Conservation (phyloP, 2,888 invertebrate genomes). For the Gnatocerus cornutus region DNA sequence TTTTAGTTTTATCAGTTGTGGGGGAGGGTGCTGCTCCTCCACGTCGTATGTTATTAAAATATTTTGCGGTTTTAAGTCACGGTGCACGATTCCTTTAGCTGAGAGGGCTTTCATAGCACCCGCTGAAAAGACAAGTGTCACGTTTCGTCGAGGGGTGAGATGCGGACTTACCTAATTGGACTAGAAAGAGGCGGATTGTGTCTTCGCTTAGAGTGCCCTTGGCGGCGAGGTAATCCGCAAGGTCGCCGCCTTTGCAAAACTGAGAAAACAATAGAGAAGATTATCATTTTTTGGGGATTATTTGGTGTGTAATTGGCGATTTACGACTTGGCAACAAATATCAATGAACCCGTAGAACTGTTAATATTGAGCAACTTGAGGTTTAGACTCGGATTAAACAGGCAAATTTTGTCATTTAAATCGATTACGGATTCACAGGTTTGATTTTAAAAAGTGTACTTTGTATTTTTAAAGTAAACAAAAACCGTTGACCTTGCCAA, state of each 20-base stretch:
- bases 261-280: constrained; percentile 66
- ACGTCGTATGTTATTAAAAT: constrained; percentile 93
- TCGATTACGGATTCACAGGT: too few relatives aligned
- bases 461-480: too few relatives aligned
- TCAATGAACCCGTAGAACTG: too few relatives aligned
- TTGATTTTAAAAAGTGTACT: too few relatives aligned
- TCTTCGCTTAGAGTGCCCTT: constrained; percentile 98
- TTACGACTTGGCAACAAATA: too few relatives aligned
- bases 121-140: constrained; percentile 75
- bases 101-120: constrained; percentile 98
- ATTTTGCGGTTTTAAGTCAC: constrained; percentile 99
- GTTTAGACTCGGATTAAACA: too few relatives aligned
- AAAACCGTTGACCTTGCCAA: too few relatives aligned
- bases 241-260: constrained; percentile 99
- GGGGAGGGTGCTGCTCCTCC: constrained; percentile 76
- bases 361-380: too few relatives aligned
- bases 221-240: constrained; percentile 96
- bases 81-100: constrained; percentile 98
- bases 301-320: too few relatives aligned
- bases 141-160: not conserved
- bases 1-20: constrained; percentile 93
- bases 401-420: too few relatives aligned
- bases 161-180: constrained; percentile 85
- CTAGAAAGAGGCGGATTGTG: constrained; percentile 94
- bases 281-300: too few relatives aligned